Evolutionary conservation across 1,140 invertebrate species (phyloP), one percentile per base, ranked within the genome.

Genomic region (Xylocopa sonorina): DNA sequence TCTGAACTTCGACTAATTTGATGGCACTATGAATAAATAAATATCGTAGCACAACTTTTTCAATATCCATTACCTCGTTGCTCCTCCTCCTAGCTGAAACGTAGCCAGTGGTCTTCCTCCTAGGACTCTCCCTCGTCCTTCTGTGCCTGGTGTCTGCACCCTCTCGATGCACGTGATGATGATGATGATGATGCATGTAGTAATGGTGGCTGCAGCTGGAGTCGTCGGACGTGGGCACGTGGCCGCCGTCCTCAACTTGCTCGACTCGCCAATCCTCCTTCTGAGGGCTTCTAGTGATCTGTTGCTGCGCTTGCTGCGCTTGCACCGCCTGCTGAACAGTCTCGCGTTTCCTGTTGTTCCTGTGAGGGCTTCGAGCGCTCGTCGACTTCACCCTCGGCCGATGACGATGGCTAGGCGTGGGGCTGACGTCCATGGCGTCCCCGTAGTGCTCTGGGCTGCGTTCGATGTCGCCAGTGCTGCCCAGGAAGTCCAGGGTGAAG

Each of bases 401-500:
- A 90, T 94, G 88, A 90, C 94, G 91, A 91, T 94, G 83, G 66
- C 90, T 94, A 63, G 85, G 90, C 3, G 93, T 94, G 67, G 93
- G 93, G 69, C 93, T 93, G 74, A 93, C 92, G 88, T 94, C 94
- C 38, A 91, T 88, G 89, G 92, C 94, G 79, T 94, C 94, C 46
- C 92, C 81, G 89, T 86, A 86, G 2, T 43, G 34, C 3, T 87
- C 84, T 16, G 27, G 16, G 46, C 21, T 91, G 86, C 93, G 88
- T 71, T 89, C 93, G n/a, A 92, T 89, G 73, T 93, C 93, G 48
- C 92, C 90, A 24, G 93, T 73, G 51, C 92, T 92, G 76, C 93
- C 94, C 1, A 94, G 93, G 87, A 96, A 95, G 80, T 96, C 95
- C 64, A 96, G 91, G 41, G 94, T 95, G 87, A 96, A 95, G n/a